Percentiles rank a stretch among this genome's conserved stretches.
Evolutionary conservation across 2,888 invertebrate genomes (phyloP).

Genomic region (Ganaspis brasiliensis): DNA sequence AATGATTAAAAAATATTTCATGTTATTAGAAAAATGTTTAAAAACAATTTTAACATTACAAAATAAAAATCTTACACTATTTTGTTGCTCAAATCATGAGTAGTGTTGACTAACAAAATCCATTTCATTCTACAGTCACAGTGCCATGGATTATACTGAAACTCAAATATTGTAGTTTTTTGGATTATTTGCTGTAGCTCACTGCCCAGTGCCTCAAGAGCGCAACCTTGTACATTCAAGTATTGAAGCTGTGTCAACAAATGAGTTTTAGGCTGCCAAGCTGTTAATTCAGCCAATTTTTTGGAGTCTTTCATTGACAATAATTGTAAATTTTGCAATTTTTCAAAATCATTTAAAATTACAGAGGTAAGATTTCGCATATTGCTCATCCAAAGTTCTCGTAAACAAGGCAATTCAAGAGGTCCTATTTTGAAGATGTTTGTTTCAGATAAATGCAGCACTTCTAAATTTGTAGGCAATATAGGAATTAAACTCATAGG

Average conservation of each 20-base stretch:
- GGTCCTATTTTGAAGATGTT: constrained; percentile 81
- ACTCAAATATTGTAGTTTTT: constrained; percentile 80
- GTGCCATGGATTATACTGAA: constrained; percentile 85
- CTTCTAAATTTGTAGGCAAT: constrained; percentile 82
- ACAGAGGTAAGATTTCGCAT: constrained; percentile 82
- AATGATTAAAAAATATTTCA: no score
- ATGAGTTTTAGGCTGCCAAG: constrained; percentile 77
- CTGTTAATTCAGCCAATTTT: constrained; percentile 82
- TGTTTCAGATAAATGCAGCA: constrained; percentile 85
- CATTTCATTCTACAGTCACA: constrained; percentile 85
- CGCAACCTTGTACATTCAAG: constrained; percentile 81
- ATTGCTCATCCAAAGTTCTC: constrained; percentile 83
- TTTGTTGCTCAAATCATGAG: constrained; percentile 79
- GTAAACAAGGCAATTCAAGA: constrained; percentile 81
- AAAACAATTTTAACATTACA: no score
- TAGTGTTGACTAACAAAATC: constrained; percentile 81
- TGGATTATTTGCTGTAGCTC: constrained; percentile 81
- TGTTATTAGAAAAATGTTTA: no score
- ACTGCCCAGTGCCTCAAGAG: constrained; percentile 79
- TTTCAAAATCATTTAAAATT: constrained; percentile 82
- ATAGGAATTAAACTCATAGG: constrained; percentile 82
- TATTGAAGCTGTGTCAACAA: constrained; percentile 80
- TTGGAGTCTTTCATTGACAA: constrained; percentile 83
- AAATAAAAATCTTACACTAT: constrained; percentile 80
- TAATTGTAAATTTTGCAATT: constrained; percentile 81